A percentile compares a stretch with the other conserved stretches of the same genome.
Conservation (phyloP, 1,140 invertebrate species). For the Pachyrhynchus sulphureomaculatus region DNA sequence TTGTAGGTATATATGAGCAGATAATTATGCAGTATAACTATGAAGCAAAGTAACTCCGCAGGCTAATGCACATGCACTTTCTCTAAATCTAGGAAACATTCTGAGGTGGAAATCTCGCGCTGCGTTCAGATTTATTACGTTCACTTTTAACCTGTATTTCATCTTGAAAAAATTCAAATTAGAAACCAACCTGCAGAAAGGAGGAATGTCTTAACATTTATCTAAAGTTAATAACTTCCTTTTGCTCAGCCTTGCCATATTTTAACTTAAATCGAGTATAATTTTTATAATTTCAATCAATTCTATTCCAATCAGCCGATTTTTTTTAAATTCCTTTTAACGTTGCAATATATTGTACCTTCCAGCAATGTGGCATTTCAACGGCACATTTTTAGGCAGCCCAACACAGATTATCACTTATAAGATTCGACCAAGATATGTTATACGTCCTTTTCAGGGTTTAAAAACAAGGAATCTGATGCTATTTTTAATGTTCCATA, state of each 20-base stretch:
- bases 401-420: no score
- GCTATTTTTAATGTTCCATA: no score
- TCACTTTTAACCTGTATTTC: constrained; percentile 31
- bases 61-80: constrained; percentile 19
- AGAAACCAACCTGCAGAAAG: constrained; percentile 27
- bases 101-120: constrained; percentile 17
- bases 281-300: no score
- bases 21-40: constrained; percentile 23
- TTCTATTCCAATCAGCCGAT: no score
- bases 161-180: constrained; percentile 28
- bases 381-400: no score
- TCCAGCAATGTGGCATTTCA: no score
- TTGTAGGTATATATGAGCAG: not conserved
- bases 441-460: no score
- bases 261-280: constrained; percentile 11
- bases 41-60: constrained; percentile 14
- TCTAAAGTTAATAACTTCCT: constrained; percentile 31
- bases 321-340: no score
- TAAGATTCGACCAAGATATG: no score
- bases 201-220: constrained; percentile 30
- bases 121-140: constrained; percentile 28
- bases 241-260: constrained; percentile 5
- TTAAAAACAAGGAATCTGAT: no score
- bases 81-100: constrained; percentile 27
- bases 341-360: no score